These are phyloP conservation scores for Philopedon plagiatum DNA, from an alignment of 2,888 invertebrate species.

Conservation along the genomic window DNA sequence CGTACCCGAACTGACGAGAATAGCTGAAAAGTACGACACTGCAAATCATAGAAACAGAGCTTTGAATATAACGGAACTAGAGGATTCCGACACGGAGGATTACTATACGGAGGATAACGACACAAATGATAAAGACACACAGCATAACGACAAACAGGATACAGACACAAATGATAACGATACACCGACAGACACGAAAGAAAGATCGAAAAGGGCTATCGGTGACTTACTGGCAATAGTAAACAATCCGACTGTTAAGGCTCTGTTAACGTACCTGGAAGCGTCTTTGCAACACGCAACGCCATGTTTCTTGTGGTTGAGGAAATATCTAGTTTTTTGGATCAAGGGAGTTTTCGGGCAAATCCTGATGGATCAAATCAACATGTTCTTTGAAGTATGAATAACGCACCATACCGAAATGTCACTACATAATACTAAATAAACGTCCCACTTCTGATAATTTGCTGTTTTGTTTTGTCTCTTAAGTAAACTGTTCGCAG, in stretches of 20 bases:
- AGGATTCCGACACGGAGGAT: too few relatives aligned
- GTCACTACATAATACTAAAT: too few relatives aligned
- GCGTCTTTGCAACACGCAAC: neutral
- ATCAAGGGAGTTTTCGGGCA: neutral
- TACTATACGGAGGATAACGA: too few relatives aligned
- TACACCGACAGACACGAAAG: neutral
- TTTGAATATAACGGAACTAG: too few relatives aligned
- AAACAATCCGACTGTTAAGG: neutral
- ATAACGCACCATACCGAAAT: too few relatives aligned
- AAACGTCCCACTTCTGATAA: too few relatives aligned
- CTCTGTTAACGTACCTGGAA: neutral
- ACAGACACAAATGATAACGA: neutral
- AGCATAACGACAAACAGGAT: neutral
- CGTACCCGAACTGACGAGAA: neutral
- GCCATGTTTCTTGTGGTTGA: neutral
- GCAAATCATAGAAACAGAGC: too few relatives aligned
- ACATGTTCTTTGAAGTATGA: neutral
- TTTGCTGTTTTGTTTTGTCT: too few relatives aligned
- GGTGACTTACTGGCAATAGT: neutral
- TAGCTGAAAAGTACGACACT: slow-evolving; percentile 7
- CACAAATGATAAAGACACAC: too few relatives aligned
- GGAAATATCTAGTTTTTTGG: slow-evolving; percentile 12
- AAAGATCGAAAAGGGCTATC: neutral
- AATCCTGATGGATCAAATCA: neutral
- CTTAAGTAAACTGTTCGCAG: too few relatives aligned